These are phyloP conservation scores for Channa argus DNA, from an alignment of 2,113 vertebrate species.

Conservation along the genomic window DNA sequence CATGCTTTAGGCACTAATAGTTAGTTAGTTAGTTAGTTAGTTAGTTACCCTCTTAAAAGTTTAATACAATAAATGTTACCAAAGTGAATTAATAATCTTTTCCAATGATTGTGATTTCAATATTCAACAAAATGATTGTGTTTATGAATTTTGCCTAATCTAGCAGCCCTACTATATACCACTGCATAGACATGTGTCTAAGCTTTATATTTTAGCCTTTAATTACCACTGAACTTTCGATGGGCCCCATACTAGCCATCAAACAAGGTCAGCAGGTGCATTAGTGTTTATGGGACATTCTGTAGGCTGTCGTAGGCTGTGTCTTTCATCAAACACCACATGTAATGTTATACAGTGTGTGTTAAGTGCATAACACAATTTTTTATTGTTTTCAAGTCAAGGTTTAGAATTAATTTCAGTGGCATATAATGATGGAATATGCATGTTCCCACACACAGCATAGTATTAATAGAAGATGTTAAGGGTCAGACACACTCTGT, in stretches of 20 bases:
- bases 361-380: slow-evolving; percentile 17
- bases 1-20: too few relatives aligned
- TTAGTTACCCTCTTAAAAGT: too few relatives aligned
- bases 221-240: slow-evolving; percentile 4
- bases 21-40: too few relatives aligned
- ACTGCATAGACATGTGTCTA: slow-evolving; percentile 4
- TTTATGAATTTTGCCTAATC: too few relatives aligned
- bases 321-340: slow-evolving; percentile 8
- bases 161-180: not conserved
- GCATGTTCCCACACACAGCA: slow-evolving; percentile 12
- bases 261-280: slow-evolving; percentile 37
- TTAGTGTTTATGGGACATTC: slow-evolving; percentile 27
- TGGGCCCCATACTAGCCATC: slow-evolving; percentile 19
- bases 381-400: slow-evolving; percentile 25
- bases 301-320: slow-evolving; percentile 12
- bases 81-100: too few relatives aligned
- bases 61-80: too few relatives aligned
- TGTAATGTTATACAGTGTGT: too few relatives aligned
- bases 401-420: slow-evolving; percentile 35
- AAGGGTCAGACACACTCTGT: slow-evolving; percentile 27
- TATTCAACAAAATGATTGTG: too few relatives aligned
- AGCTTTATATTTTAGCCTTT: slow-evolving; percentile 17
- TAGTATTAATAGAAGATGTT: slow-evolving; percentile 39
- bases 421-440: slow-evolving; percentile 25
- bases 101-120: too few relatives aligned